Conservation (phyloP, 2,888 invertebrate species). For the Pocota personata region DNA sequence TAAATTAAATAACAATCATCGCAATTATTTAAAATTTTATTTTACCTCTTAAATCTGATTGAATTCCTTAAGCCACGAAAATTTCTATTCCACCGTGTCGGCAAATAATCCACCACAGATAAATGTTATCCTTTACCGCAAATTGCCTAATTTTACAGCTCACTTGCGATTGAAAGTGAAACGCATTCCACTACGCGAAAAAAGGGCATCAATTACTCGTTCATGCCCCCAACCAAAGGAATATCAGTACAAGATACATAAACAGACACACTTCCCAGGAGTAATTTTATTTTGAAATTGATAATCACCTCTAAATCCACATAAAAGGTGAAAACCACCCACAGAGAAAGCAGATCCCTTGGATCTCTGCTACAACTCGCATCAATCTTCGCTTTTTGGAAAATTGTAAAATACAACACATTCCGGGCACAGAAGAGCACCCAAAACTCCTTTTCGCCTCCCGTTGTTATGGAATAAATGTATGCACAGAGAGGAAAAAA, state of each 20-base stretch:
- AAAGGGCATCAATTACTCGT: slow-evolving; percentile 42
- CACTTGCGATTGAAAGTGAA: slow-evolving; percentile 50
- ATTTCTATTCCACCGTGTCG: no score
- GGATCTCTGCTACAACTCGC: slow-evolving; percentile 32
- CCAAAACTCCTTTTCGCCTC: not conserved
- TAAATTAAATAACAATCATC: not conserved
- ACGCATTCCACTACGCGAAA: slow-evolving; percentile 16
- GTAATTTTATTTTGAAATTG: slow-evolving; percentile 63
- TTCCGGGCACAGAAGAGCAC: not conserved
- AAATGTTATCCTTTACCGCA: slow-evolving; percentile 46
- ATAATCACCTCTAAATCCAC: slow-evolving; percentile 56
- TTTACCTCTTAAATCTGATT: not conserved
- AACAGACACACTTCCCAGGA: not conserved
- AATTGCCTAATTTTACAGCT: slow-evolving; percentile 64
- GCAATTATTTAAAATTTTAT: not conserved
- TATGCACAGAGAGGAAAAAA: not conserved
- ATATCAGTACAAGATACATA: not conserved
- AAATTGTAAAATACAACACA: slow-evolving; percentile 41
- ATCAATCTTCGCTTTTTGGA: slow-evolving; percentile 53
- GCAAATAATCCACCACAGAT: slow-evolving; percentile 14
- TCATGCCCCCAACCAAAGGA: not conserved
- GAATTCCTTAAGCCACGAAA: not conserved
- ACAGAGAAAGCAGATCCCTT: slow-evolving; percentile 1
- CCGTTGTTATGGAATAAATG: no score
- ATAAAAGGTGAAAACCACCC: slow-evolving; percentile 56